Base-by-base conservation (phyloP, 1,140 invertebrate genomes). In the Drosophila paulistorum region DNA sequence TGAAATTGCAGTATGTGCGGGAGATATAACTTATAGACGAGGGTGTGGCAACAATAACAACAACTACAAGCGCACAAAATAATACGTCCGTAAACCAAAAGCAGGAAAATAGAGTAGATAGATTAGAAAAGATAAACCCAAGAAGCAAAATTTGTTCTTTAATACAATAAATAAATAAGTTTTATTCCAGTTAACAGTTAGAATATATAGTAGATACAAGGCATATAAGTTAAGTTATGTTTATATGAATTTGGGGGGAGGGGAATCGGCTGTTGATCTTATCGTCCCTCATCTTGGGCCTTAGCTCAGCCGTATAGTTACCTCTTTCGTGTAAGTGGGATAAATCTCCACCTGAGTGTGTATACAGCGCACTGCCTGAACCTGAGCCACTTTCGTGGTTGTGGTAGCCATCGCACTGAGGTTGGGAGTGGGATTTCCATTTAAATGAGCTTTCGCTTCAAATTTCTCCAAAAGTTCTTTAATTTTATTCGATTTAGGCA, bases 261-360 rank as follows among this genome's bases (percentile, higher is more conserved):
- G 37, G 72, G 59, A 57, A 75, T 68, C 66, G 57, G 35, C 33
- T 61, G 35, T 13, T 39, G 61, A 26, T 35, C 41, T 57, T 33
- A 54, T 39, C 35, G 61, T 57, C 45, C 7, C n/a, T 48, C 45
- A 45, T 45, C 11, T 23, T 42, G 60, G 39, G 39, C 60, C 33
- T 35, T 86, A 89, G 61, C 74, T 81, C 69, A 90, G 79, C 72
- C 77, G 75, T 68, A 92, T 91, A 87, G 84, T 92, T 92, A 92
- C 91, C 91, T 92, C 91, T 90, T 91, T 92, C 59, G 65, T 90
- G 55, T 90, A 92, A 57, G 82, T 91, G 65, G 91, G 91, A 76
- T 77, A 91, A 26, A 92, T 91, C 75, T 92, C 91, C 57, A 92
- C 79, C 51, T 87, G 81, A 13, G 90, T 92, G 67, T 90, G 81